A percentile compares a stretch with the other conserved stretches of the same genome.
Conservation (phyloP, 2,113 vertebrate genomes). For the Pleuronectes platessa region DNA sequence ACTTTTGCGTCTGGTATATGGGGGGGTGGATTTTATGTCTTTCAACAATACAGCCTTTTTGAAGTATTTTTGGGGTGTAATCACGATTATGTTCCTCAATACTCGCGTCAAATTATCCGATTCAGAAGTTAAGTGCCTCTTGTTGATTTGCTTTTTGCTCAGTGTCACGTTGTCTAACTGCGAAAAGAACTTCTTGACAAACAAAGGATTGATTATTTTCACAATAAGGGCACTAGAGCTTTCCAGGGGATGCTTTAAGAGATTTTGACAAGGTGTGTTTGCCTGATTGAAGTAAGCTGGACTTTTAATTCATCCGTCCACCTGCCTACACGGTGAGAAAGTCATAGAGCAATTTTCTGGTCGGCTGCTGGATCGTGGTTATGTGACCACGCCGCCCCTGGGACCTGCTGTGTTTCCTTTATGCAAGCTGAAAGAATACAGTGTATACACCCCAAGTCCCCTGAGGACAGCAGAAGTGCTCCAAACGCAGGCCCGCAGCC, state of each 20-base stretch:
- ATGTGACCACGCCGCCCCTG: conserved; percentile 5
- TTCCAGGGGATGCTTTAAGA: not conserved
- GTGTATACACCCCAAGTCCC: conserved; percentile 17
- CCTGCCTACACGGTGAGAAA: not conserved
- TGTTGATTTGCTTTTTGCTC: not conserved
- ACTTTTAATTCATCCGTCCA: conserved; percentile 23
- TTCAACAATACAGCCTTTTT: not conserved
- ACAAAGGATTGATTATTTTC: conserved; percentile 19
- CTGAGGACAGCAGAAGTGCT: conserved; percentile 34
- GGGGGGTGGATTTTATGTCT: not conserved
- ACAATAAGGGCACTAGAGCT: not conserved
- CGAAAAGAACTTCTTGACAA: not conserved
- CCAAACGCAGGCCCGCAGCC: conserved; percentile 32
- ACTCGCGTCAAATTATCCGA: not conserved
- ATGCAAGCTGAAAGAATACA: conserved; percentile 18
- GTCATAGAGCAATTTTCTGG: conserved; percentile 29
- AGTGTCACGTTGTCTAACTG: not conserved
- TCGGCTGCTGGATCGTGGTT: conserved; percentile 16
- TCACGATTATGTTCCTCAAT: not conserved
- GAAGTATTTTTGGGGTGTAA: not conserved
- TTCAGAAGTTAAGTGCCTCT: not conserved
- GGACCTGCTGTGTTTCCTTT: conserved; percentile 26
- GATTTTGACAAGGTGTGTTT: not conserved
- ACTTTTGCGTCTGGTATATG: not conserved
- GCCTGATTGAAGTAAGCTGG: conserved; percentile 40